Base-by-base conservation (phyloP, 2,113 vertebrate genomes). In the Rhegmatorhina hoffmannsi region DNA sequence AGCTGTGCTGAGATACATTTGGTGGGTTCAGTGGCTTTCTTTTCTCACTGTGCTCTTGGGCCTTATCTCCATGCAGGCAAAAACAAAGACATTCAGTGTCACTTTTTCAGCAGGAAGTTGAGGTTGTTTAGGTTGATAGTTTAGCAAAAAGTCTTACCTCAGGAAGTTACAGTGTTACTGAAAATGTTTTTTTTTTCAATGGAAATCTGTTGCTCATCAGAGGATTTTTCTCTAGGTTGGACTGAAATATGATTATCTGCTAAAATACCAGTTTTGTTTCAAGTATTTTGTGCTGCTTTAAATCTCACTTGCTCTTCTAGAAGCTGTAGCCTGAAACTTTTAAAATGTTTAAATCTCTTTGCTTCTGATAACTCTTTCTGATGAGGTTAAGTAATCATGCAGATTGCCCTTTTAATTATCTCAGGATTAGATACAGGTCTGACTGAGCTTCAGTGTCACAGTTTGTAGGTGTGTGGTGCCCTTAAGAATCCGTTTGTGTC, bases 71-170 rank as follows among this genome's bases (percentile, higher is more conserved):
- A 56, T 52, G 17, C 5, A 60, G 13, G 44, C 36, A 87, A 26
- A 82, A 90, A 49, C 34, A 66, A 53, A 83, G 44, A 75, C 60
- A 78, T 78, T 84, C 80, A 63, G 2, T 75, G 24, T 56, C 82
- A 82, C 43, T 56, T 81, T 74, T 84, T 92, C 73, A 81, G 38
- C 87, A 91, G 90, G 74, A 94, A 92, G 64, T 75, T 47, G 81
- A 72, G 69, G 63, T 1, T 49, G 62, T 77, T 84, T 43, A 72
- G n/a, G 87, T 82, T 68, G 40, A 33, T 94, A 52, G 55, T 66
- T 95, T 36, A 92, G 50, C 84, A 86, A 83, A 88, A 67, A 60
- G 23, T 38, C 25, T 84, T 58, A 62, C 73, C 76, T 92, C 86
- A 92, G 52, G 69, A 94, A 84, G 84, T 86, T 67, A 59, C 78